A percentile compares a stretch with the other conserved stretches of the same genome.
phyloP scores from a whole-genome alignment of 2,113 vertebrate species.

The Casuarius casuarius region DNA sequence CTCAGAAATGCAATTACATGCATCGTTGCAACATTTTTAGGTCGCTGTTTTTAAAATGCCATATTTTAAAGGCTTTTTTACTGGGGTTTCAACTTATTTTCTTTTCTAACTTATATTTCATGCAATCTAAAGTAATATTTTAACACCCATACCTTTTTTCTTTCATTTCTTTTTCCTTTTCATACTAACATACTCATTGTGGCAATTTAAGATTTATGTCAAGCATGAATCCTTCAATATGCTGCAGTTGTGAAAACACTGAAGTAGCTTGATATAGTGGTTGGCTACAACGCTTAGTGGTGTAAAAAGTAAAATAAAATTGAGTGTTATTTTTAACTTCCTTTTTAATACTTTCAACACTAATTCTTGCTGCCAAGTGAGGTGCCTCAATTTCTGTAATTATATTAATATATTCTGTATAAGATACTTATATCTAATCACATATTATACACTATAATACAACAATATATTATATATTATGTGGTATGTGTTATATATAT shows the following conservation, averaged over 20 bases:
- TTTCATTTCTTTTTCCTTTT: neutral
- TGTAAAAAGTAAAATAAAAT: neutral
- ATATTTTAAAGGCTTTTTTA: neutral
- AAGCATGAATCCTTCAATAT: neutral
- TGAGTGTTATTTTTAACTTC: neutral
- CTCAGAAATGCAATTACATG: neutral
- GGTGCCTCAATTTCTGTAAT: neutral
- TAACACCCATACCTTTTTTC: neutral
- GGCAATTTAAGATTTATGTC: neutral
- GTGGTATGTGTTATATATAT: too few species aligned
- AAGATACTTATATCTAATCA: too few species aligned
- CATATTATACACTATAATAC: too few species aligned
- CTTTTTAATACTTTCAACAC: neutral
- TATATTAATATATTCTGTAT: neutral
- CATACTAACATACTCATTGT: neutral
- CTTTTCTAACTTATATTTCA: neutral
- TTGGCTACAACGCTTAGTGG: neutral
- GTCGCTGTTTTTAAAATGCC: neutral
- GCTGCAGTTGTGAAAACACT: neutral
- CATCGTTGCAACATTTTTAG: neutral
- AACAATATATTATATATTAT: too few species aligned
- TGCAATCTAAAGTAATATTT: neutral
- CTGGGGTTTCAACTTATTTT: neutral
- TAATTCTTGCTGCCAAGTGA: constrained; percentile 3
- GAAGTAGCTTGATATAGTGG: neutral